Base-by-base conservation (phyloP, 2,113 vertebrate species). In the Sander vitreus region DNA sequence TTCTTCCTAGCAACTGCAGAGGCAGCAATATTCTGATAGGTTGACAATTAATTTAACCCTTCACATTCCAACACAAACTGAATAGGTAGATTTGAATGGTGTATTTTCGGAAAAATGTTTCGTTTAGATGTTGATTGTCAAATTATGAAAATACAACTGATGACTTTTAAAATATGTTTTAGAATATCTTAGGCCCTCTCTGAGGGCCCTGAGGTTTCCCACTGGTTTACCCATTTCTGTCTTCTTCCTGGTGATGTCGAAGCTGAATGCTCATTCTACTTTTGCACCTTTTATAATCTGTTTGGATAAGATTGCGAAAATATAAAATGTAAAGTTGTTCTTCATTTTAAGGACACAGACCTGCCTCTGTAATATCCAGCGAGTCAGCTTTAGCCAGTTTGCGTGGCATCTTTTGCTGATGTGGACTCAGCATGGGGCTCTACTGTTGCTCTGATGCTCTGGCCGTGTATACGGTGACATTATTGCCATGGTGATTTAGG, bases 401-500 rank as follows among this genome's bases (percentile, higher is more conserved):
- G 78, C 70, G 18, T 77, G 85, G 81, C 81, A 60, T 79, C 78
- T 84, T 80, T 47, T 70, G 83, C 74, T 59, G 76, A 81, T 79
- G 80, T 80, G 70, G 79, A 36, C 73, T 82, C 78, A 14, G 84
- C 80, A 23, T 58, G 72, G 64, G 73, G 57, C 86, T 78, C 60
- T 79, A 21, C 67, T 8, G 80, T 78, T 85, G 62, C 54, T n/a
- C n/a, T n/a, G n/a, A 48, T 70, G 76, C 83, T 54, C 73, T 58
- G 58, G 51, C 59, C 4, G 27, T 39, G 63, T 73, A 50, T 79
- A 80, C 16, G 5, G 70, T 74, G 88, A 92, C 88, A 85, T 87
- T 89, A 88, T 76, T 85, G 85, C 75, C 7, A 81, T 39, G 80
- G 83, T 91, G 93, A 94, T 94, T 93, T 91, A 91, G 89, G 82